Base-by-base conservation (phyloP, 2,888 invertebrate genomes). In the Microplitis manilae region DNA sequence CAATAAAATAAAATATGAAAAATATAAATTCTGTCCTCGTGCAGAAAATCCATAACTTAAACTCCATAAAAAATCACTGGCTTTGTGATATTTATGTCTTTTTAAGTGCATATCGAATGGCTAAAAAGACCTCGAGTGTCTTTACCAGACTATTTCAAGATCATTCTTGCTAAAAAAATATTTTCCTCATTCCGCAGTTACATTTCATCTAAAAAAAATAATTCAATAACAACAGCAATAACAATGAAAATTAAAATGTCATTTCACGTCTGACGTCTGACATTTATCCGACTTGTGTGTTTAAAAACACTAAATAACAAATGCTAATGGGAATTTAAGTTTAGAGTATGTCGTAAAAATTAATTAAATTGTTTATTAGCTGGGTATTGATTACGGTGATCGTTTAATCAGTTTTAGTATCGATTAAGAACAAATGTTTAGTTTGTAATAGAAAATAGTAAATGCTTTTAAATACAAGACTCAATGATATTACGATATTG, bases 11-110 rank as follows among this genome's bases (percentile, higher is more conserved):
- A 8, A 8, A 50, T 50, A 13, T 50, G 5, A 13, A 50, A 50
- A 41, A 41, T 6, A 9, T 50, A 50, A 13, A 50, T 50, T 50
- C 50, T 50, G 50, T 2, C 50, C 50, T 50, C 50, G 50, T 50
- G 9, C 9, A 50, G 13, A 50, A 50, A 50, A 50, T 13, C 13
- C 50, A 50, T 30, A 4, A 30, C 30, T 30, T 30, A 4, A 30
- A 50, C 50, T 13, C 8, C 13, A 13, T 13, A 13, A 8, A 50
- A 50, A 50, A 50, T 5, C 9, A 50, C 50, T 13, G 8, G 50
- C 50, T 50, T 50, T 50, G 50, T 50, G 50, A 50, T 50, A 50
- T 50, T 50, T 50, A 50, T 50, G 50, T 50, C 50, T 50, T 50
- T 50, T 50, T 50, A 50, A 50, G 50, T 50, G 50, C 50, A 50